Base-by-base conservation (phyloP, 2,797 vertebrate genomes). In the Malurus splendens region DNA sequence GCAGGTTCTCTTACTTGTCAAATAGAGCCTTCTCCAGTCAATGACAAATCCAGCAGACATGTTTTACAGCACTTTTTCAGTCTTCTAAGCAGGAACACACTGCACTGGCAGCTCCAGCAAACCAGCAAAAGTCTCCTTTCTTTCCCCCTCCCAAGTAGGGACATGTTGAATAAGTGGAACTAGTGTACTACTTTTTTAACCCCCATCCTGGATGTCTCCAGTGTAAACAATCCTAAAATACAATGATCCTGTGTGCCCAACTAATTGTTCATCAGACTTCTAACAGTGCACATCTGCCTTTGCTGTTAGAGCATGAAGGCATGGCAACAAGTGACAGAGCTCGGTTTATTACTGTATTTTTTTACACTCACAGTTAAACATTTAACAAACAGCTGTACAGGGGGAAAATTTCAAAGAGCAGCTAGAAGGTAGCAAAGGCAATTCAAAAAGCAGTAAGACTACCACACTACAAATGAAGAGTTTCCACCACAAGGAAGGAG, bases 181-280 rank as follows among this genome's bases (percentile, higher is more conserved):
- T 3, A 52, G 17, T 1, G 0, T 33, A 13, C 1, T 38, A 12
- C 22, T 52, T 51, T 55, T 39, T 2, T 14, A 30, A 2, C 33
- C 38, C 23, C 25, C 22, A 57, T 62, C 14, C 33, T 62, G 32
- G n/a, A 75, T 20, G 6, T 38, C 38, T 62, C 45, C 45, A 44
- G 10, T 44, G 59, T 56, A 88, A 87, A 66, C 24, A 59, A 70
- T 24, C 27, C 51, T 70, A 82, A 75, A 83, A 50, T 25, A 75
- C 89, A 22, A 75, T 36, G 85, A 81, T 14, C 2, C 36, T 54
- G 19, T 70, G 73, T 86, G 56, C 36, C 33, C 28, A 78, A 60
- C 16, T 73, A 75, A 55, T 45, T 51, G 24, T 16, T 64, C 30
- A 45, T 23, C 28, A 66, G 32, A 57, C 12, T 61, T 78, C 14